Conservation (phyloP, 1,140 invertebrate genomes). For the Potamilus streckersoni region DNA sequence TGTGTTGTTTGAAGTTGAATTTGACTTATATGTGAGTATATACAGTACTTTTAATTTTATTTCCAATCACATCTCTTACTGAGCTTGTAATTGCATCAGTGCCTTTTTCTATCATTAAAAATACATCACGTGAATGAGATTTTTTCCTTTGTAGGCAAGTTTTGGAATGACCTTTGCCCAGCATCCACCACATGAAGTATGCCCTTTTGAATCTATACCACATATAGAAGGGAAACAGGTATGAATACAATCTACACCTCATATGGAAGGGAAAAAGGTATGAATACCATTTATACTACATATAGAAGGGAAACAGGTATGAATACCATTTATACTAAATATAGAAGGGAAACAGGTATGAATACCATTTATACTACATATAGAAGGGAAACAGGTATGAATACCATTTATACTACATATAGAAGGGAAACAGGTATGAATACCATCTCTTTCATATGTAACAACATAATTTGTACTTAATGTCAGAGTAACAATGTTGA, state of each 20-base stretch:
- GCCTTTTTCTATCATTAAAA: too few relatives aligned
- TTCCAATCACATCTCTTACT: too few relatives aligned
- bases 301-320: too few relatives aligned
- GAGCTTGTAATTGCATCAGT: too few relatives aligned
- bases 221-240: conserved; percentile 56
- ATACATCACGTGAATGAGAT: not conserved
- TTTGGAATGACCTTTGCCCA: conserved; percentile 61
- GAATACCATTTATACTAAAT: conserved; percentile 42
- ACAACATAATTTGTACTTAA: not conserved
- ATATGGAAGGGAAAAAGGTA: too few relatives aligned
- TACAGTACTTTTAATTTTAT: too few relatives aligned
- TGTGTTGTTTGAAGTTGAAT: too few relatives aligned
- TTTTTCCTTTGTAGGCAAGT: conserved; percentile 39
- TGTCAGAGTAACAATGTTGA: not conserved
- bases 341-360: conserved; percentile 42
- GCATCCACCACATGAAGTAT: conserved; percentile 38
- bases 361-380: conserved; percentile 56
- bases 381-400: too few relatives aligned
- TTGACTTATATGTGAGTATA: too few relatives aligned
- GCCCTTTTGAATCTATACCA: conserved; percentile 57
- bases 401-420: conserved; percentile 56
- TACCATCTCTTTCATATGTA: not conserved
- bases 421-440: conserved; percentile 49
- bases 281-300: not conserved
- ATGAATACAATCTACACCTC: conserved; percentile 4